Percentiles rank a stretch among this genome's conserved stretches.
These are phyloP conservation scores for Takifugu ocellatus DNA, from an alignment of 2,797 vertebrate genomes.

Conservation along the genomic window DNA sequence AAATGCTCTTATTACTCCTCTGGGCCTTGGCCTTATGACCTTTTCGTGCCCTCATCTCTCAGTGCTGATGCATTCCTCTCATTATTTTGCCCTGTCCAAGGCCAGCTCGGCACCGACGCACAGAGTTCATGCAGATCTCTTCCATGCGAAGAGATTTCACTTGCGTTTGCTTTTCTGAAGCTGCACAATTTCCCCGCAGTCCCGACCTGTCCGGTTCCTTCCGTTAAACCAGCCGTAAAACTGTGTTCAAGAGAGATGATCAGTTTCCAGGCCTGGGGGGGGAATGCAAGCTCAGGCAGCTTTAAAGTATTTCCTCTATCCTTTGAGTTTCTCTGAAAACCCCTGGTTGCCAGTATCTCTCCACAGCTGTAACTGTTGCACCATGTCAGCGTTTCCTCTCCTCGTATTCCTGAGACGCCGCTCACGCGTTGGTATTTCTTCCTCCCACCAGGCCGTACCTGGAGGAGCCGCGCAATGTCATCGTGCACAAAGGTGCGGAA, in stretches of 20 bases:
- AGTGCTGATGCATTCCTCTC: conserved; percentile 55
- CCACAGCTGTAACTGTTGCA: conserved; percentile 46
- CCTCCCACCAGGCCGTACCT: conserved; percentile 83
- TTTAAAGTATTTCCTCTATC: conserved; percentile 8
- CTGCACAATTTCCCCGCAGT: conserved; percentile 9
- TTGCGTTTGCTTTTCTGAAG: conserved; percentile 31
- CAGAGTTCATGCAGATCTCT: conserved; percentile 41
- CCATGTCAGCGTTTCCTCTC: conserved; percentile 4
- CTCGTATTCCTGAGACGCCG: background rate
- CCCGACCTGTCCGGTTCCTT: conserved; percentile 17
- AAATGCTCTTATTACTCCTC: conserved; percentile 45
- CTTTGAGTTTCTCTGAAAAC: conserved; percentile 13
- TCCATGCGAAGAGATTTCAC: conserved; percentile 37
- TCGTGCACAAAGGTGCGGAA: conserved; percentile 93
- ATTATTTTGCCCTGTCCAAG: conserved; percentile 39
- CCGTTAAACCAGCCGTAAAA: conserved; percentile 13
- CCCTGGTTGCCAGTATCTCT: conserved; percentile 22
- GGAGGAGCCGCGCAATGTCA: conserved; percentile 94
- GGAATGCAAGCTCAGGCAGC: conserved; percentile 5
- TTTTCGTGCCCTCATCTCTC: conserved; percentile 26
- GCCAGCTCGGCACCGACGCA: conserved; percentile 39
- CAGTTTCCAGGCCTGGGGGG: conserved; percentile 36
- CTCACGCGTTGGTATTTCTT: conserved; percentile 19
- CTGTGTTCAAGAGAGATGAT: conserved; percentile 30
- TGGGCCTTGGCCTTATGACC: conserved; percentile 50